Percentiles rank a stretch among this genome's conserved stretches.
Conservation (phyloP, 2,113 vertebrate species). For the Setophaga coronata region DNA sequence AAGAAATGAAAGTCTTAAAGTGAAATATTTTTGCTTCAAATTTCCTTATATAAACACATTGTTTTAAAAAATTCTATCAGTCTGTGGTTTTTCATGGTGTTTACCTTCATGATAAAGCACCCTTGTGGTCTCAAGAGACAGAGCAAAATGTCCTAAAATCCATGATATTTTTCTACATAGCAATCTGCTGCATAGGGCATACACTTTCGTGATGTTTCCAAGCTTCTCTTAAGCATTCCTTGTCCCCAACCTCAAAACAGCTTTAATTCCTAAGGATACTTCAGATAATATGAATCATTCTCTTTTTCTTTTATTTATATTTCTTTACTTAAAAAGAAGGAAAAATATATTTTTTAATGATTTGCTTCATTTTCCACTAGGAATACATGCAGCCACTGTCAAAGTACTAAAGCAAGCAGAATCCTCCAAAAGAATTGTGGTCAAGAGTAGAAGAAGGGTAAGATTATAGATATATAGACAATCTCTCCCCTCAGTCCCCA, state of each 20-base stretch:
- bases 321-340: not conserved
- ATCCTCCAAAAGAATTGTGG: not conserved
- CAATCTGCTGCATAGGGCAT: not conserved
- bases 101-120: not conserved
- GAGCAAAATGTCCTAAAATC: not conserved
- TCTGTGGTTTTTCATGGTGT: not conserved
- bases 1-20: not conserved
- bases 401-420: not conserved
- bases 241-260: fast-evolving
- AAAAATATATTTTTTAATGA: fast-evolving
- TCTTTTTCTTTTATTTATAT: not conserved
- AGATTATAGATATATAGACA: not conserved
- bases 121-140: not conserved
- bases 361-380: not conserved
- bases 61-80: not conserved
- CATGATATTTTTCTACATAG: not conserved
- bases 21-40: not conserved
- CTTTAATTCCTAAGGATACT: not conserved
- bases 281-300: not conserved
- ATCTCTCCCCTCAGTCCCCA: not conserved
- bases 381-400: not conserved
- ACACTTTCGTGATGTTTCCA: not conserved
- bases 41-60: not conserved
- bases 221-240: not conserved
- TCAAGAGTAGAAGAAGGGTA: not conserved